Evolutionary conservation across 2,113 vertebrate genomes (phyloP), one percentile per base, ranked within the genome.

Genomic region (Gymnogyps californianus): DNA sequence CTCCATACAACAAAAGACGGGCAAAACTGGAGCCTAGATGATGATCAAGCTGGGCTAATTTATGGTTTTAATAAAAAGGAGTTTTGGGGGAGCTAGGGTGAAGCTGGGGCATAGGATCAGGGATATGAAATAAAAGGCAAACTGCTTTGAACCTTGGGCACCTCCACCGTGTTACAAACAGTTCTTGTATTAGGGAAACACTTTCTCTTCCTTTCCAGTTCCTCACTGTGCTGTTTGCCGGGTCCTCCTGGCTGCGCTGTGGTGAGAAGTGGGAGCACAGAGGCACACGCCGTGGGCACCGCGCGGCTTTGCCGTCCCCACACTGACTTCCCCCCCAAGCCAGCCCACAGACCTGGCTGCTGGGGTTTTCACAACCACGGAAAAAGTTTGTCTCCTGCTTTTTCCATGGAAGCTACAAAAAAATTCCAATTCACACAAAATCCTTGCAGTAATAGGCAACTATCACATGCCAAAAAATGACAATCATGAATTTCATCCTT

Each of bases 261-360:
- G 8, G 3, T 17, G 40, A 49, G 74, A 83, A 82, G 51, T 1
- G 28, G 26, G 26, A 66, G 31, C 17, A 1, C 36, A 93, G 85
- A 83, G 20, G 9, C 46, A 49, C 18, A 46, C 1, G 4, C 11
- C 1, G 1, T 24, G 54, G 76, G 71, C 16, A 40, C 17, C 0
- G 0, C 13, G 57, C 2, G 15, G 40, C 54, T 85, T 83, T 76
- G 47, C 52, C 2, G 2, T 89, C 55, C 64, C 44, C 10, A 26
- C 0, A 0, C 20, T 58, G 40, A 49, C 8, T 72, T 17, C n/a
- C 7, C 5, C 2, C 14, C 9, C 20, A 25, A 49, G 32, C 8
- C 70, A 93, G 10, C 31, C 28, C 46, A 59, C 16, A 46, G 28
- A 31, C 31, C 71, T 6, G 6, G 22, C 32, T 82, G 21, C 55